A percentile compares a stretch with the other conserved stretches of the same genome.
These are phyloP conservation scores for Eutrigla gurnardus DNA, from an alignment of 2,797 vertebrate species.

Conservation along the genomic window DNA sequence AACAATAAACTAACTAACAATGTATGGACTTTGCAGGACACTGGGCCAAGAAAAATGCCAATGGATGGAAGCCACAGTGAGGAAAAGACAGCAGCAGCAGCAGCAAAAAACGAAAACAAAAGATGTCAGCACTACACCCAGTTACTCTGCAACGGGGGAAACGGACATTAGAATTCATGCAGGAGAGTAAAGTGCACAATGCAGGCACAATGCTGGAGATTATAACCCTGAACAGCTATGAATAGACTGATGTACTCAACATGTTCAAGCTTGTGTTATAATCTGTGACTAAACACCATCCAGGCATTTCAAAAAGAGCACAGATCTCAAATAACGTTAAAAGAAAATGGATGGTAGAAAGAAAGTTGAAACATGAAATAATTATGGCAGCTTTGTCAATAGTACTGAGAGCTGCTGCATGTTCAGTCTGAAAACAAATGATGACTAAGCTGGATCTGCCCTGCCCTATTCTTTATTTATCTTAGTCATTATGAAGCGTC, in stretches of 20 bases:
- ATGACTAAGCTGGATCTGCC: constrained; percentile 1
- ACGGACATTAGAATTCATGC: constrained; percentile 20
- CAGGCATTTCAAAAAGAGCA: background rate
- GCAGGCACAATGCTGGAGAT: constrained; percentile 17
- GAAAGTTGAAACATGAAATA: constrained; percentile 33
- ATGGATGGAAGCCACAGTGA: background rate
- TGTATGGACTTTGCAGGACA: background rate
- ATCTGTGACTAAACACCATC: background rate
- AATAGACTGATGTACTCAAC: background rate
- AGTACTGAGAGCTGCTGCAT: constrained; percentile 21
- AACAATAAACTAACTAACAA: background rate
- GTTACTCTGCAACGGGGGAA: constrained; percentile 12
- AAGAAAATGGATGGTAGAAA: constrained; percentile 6
- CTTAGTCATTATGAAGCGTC: background rate
- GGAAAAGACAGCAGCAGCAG: background rate
- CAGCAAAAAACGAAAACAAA: background rate
- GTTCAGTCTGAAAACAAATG: constrained; percentile 6
- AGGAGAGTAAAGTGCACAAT: constrained; percentile 6
- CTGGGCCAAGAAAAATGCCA: no score
- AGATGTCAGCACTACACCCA: background rate
- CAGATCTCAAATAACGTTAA: background rate
- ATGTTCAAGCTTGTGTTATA: background rate
- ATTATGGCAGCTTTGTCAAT: constrained; percentile 18
- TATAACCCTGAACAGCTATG: background rate
- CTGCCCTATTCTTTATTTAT: background rate